These are phyloP conservation scores for Sarcophaga bullata DNA, from an alignment of 1,140 invertebrate species.

Conservation along the genomic window DNA sequence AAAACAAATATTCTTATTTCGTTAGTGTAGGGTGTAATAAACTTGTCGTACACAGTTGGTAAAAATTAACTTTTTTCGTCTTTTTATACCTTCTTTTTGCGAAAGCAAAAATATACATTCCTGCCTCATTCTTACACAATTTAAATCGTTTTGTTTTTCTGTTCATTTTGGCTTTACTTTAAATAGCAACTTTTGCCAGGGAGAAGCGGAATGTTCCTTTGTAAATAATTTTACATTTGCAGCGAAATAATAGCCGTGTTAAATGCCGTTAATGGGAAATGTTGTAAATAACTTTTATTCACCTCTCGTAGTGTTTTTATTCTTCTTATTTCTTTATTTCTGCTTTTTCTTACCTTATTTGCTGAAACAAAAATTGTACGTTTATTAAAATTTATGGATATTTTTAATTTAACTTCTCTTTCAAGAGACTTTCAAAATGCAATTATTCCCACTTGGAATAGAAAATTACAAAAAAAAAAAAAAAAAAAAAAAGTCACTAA, in stretches of 20 bases:
- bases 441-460: no score
- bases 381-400: not conserved
- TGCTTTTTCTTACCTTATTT: not conserved
- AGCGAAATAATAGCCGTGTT: not conserved
- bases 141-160: not conserved
- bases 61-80: not conserved
- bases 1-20: no score
- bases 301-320: not conserved
- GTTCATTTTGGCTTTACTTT: not conserved
- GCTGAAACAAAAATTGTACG: not conserved
- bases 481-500: no score
- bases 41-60: slow-evolving; percentile 23
- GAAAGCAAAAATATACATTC: not conserved
- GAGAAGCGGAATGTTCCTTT: not conserved
- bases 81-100: not conserved
- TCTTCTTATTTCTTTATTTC: no score
- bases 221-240: not conserved
- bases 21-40: not conserved
- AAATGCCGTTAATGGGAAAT: slow-evolving; percentile 26
- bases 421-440: not conserved
- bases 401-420: not conserved
- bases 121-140: not conserved
- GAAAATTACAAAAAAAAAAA: no score
- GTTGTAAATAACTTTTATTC: slow-evolving; percentile 16
- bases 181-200: not conserved